Base-by-base conservation (phyloP, 2,888 invertebrate species). In the Idaea straminata region DNA sequence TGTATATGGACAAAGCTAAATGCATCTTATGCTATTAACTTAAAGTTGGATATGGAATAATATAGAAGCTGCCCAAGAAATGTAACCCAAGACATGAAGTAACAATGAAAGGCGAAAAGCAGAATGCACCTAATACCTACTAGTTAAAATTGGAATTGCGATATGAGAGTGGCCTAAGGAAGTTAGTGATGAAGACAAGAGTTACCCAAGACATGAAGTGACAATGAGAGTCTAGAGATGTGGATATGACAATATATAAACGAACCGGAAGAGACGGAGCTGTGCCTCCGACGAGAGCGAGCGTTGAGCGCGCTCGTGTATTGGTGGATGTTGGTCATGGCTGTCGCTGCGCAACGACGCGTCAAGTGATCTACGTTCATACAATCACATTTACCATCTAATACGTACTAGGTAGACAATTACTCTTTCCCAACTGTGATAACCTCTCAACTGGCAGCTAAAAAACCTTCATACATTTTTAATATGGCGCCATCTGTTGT, bases 241-340 rank as follows among this genome's bases (percentile, higher is more conserved):
- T 47, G 13, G 13, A 47, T 47, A 47, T 4, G 10, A 6, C 47
- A 47, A 47, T 13, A 47, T 5, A 10, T 10, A 62, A 66, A 87
- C 88, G 72, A 77, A 89, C 89, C 88, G 76, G 81, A 77, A 70
- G 78, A 77, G 73, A 70, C 25, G 25, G 25, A 5, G 47, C 47
- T 47, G 13, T 47, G 47, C 47, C 47, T 69, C 59, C 69, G n/a
- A 7, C 74, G 69, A 67, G 66, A 59, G 83, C 74, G 69, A 68
- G 66, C 59, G 83, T 84, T 78, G 69, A 95, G 93, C 81, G 93
- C 93, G 83, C 94, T 94, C 86, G 94, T 92, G 93, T 95, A 95
- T 83, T 92, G 92, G 90, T 95, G 95, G 87, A 95, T 95, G 90
- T 95, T 94, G 89, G 88, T 84, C 80, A 94, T 91, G 77, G 95